Conservation (phyloP, 2,888 invertebrate species). For the Drosophila neonasuta region DNA sequence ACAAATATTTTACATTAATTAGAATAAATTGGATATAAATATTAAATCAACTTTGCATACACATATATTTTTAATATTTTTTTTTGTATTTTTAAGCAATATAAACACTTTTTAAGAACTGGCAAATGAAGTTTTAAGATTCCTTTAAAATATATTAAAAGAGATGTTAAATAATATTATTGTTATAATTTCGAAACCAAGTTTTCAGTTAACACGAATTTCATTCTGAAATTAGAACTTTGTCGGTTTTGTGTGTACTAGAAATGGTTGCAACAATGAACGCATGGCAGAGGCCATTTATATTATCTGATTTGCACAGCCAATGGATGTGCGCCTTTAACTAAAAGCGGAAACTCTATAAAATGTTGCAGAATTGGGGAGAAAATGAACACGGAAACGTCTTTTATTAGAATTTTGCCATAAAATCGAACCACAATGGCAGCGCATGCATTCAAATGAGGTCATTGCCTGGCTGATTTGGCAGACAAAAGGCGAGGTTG, state of each 20-base stretch:
- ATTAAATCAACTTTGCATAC: no score
- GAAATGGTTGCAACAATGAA: slow-evolving; percentile 6
- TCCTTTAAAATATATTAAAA: no score
- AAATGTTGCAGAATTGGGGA: slow-evolving; percentile 31
- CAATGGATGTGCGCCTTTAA: slow-evolving; percentile 7
- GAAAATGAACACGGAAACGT: slow-evolving; percentile 36
- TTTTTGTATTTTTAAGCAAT: no score
- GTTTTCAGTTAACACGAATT: not conserved
- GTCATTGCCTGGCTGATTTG: slow-evolving; percentile 58
- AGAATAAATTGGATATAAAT: no score
- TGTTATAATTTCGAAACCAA: no score
- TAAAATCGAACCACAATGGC: slow-evolving; percentile 55
- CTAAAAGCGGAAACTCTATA: slow-evolving; percentile 21
- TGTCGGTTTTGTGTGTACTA: no score
- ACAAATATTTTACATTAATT: no score
- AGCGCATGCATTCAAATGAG: slow-evolving; percentile 58
- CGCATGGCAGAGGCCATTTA: slow-evolving; percentile 10
- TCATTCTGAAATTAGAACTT: no score
- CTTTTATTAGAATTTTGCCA: slow-evolving; percentile 50
- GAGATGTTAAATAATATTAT: no score
- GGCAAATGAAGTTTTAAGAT: no score
- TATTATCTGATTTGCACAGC: slow-evolving; percentile 25
- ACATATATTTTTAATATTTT: no score
- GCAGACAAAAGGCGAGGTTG: slow-evolving; percentile 28
- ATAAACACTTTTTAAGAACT: no score